Evolutionary conservation across 2,888 invertebrate species (phyloP), one percentile per base, ranked within the genome.

Genomic region (Axea sp.): DNA sequence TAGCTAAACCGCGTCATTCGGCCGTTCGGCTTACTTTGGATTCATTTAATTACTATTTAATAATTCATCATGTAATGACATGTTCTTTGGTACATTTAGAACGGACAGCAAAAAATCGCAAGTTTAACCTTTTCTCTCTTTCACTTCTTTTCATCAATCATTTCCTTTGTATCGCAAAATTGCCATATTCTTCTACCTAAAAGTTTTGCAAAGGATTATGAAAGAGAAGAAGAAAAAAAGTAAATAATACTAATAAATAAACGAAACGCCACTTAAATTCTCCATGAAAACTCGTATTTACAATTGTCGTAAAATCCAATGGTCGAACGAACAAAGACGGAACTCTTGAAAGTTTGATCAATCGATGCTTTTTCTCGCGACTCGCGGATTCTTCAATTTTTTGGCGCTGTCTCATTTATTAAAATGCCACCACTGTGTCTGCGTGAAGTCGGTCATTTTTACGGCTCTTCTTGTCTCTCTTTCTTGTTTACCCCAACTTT

Each of bases 11-110:
- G 65, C 73, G 73, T 73, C 51, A 49, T 76, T 77, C 69, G 73
- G 77, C 77, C 71, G 71, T 65, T 77, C 51, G 57, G 59, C 37
- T 69, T 73, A 68, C 76, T 79, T 77, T 78, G 77, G 76, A 75
- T 75, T 75, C 43, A 73, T 76, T 73, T 71, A 69, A 75, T 77
- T 68, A 73, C 73, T 75, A 76, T 73, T 76, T 57, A 57, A 28
- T 72, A 69, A 68, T 76, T 76, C 45, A 77, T 73, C 68, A 64
- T 77, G 77, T 72, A 79, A 78, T 78, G 78, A 82, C 78, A 75
- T 80, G 80, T 82, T 85, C 85, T 87, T 86, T 87, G 86, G 86
- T 86, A 85, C 84, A 84, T 85, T 83, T 83, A 83, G 82, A 85
- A 85, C 81, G 81, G 82, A 86, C 84, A 85, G 84, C 85, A 76